Evolutionary conservation across 2,113 vertebrate genomes (phyloP).

Genomic region (Coreoperca whiteheadi): DNA sequence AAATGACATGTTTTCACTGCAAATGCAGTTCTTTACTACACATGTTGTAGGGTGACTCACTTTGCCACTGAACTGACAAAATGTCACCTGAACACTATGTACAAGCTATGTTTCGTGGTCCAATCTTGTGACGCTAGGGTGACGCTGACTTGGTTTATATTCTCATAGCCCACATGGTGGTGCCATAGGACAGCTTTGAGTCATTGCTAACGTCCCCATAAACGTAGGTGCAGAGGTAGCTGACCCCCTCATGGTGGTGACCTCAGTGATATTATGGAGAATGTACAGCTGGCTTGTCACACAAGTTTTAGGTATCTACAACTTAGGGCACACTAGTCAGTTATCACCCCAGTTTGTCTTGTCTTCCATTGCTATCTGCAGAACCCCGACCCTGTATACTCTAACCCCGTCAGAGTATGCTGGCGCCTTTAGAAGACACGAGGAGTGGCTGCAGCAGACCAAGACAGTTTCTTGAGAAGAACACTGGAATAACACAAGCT

Average conservation of each 20-base stretch:
- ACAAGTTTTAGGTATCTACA: neutral
- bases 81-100: neutral
- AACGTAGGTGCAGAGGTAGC: neutral
- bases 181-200: constrained; percentile 14
- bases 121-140: neutral
- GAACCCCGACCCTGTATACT: neutral
- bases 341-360: neutral
- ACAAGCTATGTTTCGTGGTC: neutral
- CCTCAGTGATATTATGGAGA: neutral
- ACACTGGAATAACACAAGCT: neutral
- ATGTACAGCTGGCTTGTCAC: neutral
- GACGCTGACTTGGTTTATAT: neutral
- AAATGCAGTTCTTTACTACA: neutral
- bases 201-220: neutral
- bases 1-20: neutral
- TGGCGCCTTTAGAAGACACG: neutral
- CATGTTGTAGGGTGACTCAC: neutral
- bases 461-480: neutral
- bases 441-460: neutral
- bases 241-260: neutral
- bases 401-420: neutral
- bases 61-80: neutral
- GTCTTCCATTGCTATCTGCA: neutral
- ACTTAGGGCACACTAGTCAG: neutral
- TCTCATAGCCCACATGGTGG: constrained; percentile 58